Evolutionary conservation across 2,888 invertebrate species (phyloP), one percentile per base, ranked within the genome.

Genomic region (Scaptomyza reducta): DNA sequence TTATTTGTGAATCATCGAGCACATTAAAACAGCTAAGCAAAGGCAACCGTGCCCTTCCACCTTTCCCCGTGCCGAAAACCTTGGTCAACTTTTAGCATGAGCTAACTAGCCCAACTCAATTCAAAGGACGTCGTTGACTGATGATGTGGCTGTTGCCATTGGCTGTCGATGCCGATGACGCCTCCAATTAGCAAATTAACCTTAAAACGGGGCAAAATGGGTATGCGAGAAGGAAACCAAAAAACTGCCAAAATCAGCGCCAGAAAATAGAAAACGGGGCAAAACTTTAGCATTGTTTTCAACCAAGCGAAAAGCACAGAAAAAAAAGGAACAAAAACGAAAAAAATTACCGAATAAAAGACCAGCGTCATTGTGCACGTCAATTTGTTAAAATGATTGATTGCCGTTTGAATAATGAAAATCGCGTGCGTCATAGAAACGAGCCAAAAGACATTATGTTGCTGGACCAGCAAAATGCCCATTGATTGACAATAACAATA

Each of bases 141-240:
- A 82, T 82, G 82, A 87, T 82, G 70, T 13, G 50, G 51, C 53
- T 55, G 14, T 47, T 72, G 80, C 35, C 35, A 22, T 18, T 56
- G 77, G 31, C 31, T 31, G 31, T 9, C 31, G 31, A 68, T 63
- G 69, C 66, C 76, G 84, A 80, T 84, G 87, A 88, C 88, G 78
- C 84, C 84, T 88, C 88, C 88, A 85, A 85, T 85, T 85, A 85
- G 84, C 88, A 85, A 85, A 88, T 85, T 88, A 85, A 84, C 81
- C 76, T 70, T 70, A 66, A 68, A 74, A 59, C 4, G 59, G 62
- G 42, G 67, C n/a, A n/a, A 81, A 78, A 70, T 59, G 57, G 66
- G 54, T 60, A 70, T 73, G 67, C 31, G 10, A 16, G 40, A 31
- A 74, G 65, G 69, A 63, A 71, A 64, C 67, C 67, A 62, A 60